Conservation (phyloP, 2,888 invertebrate genomes). For the Drosophila anomalata region DNA sequence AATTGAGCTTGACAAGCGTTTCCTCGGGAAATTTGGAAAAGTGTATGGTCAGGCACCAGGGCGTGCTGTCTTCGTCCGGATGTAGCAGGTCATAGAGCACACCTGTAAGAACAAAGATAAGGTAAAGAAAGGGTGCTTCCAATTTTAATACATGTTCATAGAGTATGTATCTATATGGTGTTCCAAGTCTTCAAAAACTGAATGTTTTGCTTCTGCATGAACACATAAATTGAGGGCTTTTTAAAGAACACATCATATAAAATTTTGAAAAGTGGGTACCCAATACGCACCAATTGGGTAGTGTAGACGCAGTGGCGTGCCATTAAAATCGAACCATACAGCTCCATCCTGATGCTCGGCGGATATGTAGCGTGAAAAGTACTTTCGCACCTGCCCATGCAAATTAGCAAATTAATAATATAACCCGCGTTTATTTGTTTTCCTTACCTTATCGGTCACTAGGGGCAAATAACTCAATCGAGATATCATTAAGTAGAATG, state of each 20-base stretch:
- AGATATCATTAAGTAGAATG: constrained; percentile 96
- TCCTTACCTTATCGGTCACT: constrained; percentile 94
- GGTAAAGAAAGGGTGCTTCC: too few relatives aligned
- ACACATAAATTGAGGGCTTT: too few relatives aligned
- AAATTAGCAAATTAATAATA: background rate
- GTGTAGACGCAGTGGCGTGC: constrained; percentile 95
- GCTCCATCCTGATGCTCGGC: constrained; percentile 93
- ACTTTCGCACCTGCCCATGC: constrained; percentile 89
- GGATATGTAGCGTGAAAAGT: constrained; percentile 92
- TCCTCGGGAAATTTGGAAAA: constrained; percentile 97
- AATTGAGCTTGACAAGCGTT: constrained; percentile 92
- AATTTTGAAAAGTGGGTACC: too few relatives aligned
- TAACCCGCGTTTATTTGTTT: background rate
- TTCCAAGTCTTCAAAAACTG: too few relatives aligned
- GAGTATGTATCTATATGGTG: too few relatives aligned
- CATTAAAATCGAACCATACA: constrained; percentile 97
- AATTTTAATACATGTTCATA: too few relatives aligned
- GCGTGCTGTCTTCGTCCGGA: constrained; percentile 89
- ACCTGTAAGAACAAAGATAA: constrained; percentile 84
- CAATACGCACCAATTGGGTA: constrained; percentile 87
- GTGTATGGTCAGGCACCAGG: constrained; percentile 97
- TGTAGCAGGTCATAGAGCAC: constrained; percentile 94
- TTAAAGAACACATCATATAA: too few relatives aligned
- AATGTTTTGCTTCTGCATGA: too few relatives aligned
- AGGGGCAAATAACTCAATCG: constrained; percentile 97